Base-by-base conservation (phyloP, 2,888 invertebrate species). In the Acleris laterana region DNA sequence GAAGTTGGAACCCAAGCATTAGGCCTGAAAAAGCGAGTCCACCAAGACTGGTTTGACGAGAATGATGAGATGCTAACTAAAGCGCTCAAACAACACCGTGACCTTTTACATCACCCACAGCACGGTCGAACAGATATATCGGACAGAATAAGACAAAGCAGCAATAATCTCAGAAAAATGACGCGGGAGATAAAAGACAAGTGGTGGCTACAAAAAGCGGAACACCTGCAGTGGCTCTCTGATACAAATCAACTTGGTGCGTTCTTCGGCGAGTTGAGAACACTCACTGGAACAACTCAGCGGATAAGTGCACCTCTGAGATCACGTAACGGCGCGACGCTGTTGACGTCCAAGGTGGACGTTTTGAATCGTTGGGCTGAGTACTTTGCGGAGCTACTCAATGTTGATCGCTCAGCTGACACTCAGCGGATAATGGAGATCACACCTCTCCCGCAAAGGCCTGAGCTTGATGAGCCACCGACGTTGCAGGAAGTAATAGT, bases 151-250 rank as follows among this genome's bases (percentile, higher is more conserved):
- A 48, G 17, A n/a, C 5, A 48, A 0, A 48, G 48, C 17, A 17
- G 48, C 5, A 1, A 13, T 19, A 5, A 17, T 5, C 7, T 48
- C n/a, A 17, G 48, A 6, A 48, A 19, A 9, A 5, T 48, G 13
- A 48, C 19, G 7, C n/a, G 48, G 9, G 48, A 48, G 19, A 7
- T 44, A 22, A 56, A 56, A 22, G 22, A 44, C n/a, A 44, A 56
- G 22, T 56, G 56, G 56, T 44, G 56, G 56, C 44, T 20, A 3
- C 22, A 56, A 7, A 56, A 44, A 16, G 44, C 57, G 5, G 28
- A 17, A 28, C 17, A 17, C 3, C 48, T 58, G 3, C 48, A 58
- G 48, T 58, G 58, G 58, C 58, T 49, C 7, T 48, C 28, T 2
- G 58, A 58, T 28, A 48, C 58, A 5, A 48, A 58, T 11, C 58